Conservation (phyloP, 2,888 invertebrate species). For the Cosmia pyralina region DNA sequence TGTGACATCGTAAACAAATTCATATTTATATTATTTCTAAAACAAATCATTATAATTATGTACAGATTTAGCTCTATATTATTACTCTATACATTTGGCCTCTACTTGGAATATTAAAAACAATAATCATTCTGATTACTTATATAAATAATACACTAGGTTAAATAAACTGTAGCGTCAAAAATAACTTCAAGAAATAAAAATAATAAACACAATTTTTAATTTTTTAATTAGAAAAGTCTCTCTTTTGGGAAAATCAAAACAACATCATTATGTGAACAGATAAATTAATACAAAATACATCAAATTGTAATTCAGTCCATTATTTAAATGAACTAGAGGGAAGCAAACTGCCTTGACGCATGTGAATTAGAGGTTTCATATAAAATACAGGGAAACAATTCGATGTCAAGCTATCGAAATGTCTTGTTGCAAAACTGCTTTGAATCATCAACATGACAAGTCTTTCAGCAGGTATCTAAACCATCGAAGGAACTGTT, state of each 20-base stretch:
- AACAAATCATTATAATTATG: slow-evolving; percentile 24
- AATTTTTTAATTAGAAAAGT: slow-evolving; percentile 20
- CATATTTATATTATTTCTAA: slow-evolving; percentile 6
- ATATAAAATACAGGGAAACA: not conserved
- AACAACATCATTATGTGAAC: slow-evolving; percentile 19
- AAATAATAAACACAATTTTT: slow-evolving; percentile 22
- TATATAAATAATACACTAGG: slow-evolving; percentile 8
- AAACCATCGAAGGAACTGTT: not conserved
- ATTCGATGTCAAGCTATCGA: not conserved
- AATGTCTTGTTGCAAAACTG: not conserved
- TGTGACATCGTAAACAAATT: slow-evolving; percentile 31
- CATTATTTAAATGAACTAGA: slow-evolving; percentile 7
- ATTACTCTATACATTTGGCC: slow-evolving; percentile 60
- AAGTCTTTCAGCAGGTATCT: not conserved
- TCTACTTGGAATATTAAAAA: slow-evolving; percentile 46
- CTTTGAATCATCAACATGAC: not conserved
- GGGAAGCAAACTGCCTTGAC: slow-evolving; percentile 1
- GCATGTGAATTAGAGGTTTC: not conserved
- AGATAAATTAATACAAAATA: slow-evolving; percentile 32
- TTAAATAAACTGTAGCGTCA: not conserved
- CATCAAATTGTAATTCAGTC: slow-evolving; percentile 29
- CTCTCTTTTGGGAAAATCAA: slow-evolving; percentile 30
- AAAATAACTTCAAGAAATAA: not conserved
- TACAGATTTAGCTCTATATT: slow-evolving; percentile 44
- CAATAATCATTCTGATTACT: slow-evolving; percentile 6